A percentile compares a stretch with the other conserved stretches of the same genome.
Conservation (phyloP, 1,140 invertebrate species). For the Lutraria rhynchaena region DNA sequence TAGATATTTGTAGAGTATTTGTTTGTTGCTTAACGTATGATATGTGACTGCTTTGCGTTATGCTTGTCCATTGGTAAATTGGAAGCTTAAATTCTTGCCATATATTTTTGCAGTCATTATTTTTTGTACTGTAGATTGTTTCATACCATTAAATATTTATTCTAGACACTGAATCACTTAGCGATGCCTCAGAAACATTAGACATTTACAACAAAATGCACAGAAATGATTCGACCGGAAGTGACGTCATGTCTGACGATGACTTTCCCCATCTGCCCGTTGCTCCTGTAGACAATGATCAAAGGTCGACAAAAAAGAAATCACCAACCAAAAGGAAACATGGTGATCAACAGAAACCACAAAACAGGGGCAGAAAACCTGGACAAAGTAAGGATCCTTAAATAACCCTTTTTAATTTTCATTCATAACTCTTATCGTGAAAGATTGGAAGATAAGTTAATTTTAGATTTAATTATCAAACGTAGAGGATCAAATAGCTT, state of each 20-base stretch:
- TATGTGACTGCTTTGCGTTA: too few species aligned
- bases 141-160: not conserved
- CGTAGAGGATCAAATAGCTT: too few species aligned
- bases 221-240: conserved; percentile 30
- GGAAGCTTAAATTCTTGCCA: too few species aligned
- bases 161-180: conserved; percentile 46
- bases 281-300: conserved; percentile 24
- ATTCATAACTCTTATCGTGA: too few species aligned
- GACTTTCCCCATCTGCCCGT: conserved; percentile 20
- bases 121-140: too few species aligned
- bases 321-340: conserved; percentile 25
- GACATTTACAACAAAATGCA: not conserved
- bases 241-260: conserved; percentile 51
- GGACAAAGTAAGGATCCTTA: conserved; percentile 60
- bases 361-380: conserved; percentile 60
- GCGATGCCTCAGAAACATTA: conserved; percentile 17
- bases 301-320: not conserved
- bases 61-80: too few species aligned
- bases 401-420: too few species aligned
- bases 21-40: too few species aligned
- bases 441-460: too few species aligned
- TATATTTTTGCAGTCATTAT: too few species aligned
- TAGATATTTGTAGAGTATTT: too few species aligned
- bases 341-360: conserved; percentile 41
- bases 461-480: too few species aligned